phyloP scores from a whole-genome alignment of 2,797 vertebrate species.

The Sebastes iracundus region DNA sequence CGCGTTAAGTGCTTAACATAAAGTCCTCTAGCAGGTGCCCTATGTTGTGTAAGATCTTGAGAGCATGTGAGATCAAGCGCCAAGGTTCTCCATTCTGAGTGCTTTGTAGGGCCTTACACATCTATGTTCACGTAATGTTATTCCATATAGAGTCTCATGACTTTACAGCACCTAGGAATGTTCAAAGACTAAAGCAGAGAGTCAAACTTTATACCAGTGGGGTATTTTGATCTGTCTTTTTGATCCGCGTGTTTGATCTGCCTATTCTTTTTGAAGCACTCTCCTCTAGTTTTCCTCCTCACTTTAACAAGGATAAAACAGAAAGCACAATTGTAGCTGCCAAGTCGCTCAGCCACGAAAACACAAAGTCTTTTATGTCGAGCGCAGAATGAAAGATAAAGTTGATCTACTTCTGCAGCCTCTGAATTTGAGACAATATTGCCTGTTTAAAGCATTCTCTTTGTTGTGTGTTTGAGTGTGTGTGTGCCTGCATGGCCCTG shows the following conservation, averaged over 20 bases:
- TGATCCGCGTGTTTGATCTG: constrained; percentile 75
- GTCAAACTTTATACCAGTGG: constrained; percentile 62
- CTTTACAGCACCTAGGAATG: constrained; percentile 82
- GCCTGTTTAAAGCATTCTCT: constrained; percentile 61
- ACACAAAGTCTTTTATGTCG: constrained; percentile 60
- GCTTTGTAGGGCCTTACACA: constrained; percentile 39
- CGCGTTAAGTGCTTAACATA: constrained; percentile 1
- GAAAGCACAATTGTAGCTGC: constrained; percentile 70
- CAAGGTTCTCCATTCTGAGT: background rate
- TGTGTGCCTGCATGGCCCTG: background rate
- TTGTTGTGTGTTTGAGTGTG: constrained; percentile 48
- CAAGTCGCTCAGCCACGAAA: constrained; percentile 50
- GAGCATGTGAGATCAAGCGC: constrained; percentile 31
- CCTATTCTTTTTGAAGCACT: constrained; percentile 78
- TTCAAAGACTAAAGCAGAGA: constrained; percentile 61
- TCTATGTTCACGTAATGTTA: constrained; percentile 44
- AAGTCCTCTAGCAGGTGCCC: constrained; percentile 1
- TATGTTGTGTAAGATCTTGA: constrained; percentile 9
- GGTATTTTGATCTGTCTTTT: constrained; percentile 67
- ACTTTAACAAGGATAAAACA: constrained; percentile 76
- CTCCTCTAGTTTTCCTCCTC: constrained; percentile 64
- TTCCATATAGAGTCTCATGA: constrained; percentile 75
- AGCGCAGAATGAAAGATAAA: constrained; percentile 49
- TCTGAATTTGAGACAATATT: constrained; percentile 49
- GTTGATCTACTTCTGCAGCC: constrained; percentile 53